phyloP scores from a whole-genome alignment of 2,113 vertebrate genomes.

The Dissostichus mawsoni region DNA sequence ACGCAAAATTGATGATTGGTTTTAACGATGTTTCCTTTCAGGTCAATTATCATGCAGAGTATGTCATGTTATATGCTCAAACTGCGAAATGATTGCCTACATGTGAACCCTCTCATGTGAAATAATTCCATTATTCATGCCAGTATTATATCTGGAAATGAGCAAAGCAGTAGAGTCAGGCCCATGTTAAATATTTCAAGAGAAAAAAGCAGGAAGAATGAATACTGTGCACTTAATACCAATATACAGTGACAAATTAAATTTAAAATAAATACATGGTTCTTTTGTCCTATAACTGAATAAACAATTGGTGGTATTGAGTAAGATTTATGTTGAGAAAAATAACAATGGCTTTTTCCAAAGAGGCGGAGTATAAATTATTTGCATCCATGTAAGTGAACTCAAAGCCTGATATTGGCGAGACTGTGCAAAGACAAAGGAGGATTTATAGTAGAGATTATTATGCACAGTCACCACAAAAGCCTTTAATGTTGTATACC shows the following conservation, averaged over 20 bases:
- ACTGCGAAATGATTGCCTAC: conserved; percentile 32
- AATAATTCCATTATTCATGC: conserved; percentile 69
- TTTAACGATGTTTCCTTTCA: conserved; percentile 14
- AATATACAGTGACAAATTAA: conserved; percentile 51
- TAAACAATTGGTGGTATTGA: conserved; percentile 1
- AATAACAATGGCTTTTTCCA: conserved; percentile 43
- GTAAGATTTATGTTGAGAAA: conserved; percentile 27
- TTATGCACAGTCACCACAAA: conserved; percentile 17
- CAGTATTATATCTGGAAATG: conserved; percentile 44
- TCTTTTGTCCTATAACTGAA: conserved; percentile 1
- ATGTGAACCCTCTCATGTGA: conserved; percentile 63
- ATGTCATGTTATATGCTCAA: conserved; percentile 27
- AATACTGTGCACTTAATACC: not conserved
- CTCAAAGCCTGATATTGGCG: conserved; percentile 32
- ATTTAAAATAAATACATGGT: not conserved
- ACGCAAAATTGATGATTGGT: not conserved
- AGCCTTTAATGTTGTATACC: conserved; percentile 11
- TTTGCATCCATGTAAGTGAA: conserved; percentile 56
- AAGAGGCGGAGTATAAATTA: conserved; percentile 47
- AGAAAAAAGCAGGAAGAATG: conserved; percentile 42
- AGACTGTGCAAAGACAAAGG: conserved; percentile 16
- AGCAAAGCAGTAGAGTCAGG: conserved; percentile 20
- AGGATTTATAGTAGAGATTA: conserved; percentile 45
- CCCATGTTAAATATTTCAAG: conserved; percentile 43
- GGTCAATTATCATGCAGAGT: conserved; percentile 51